phyloP scores from a whole-genome alignment of 2,888 invertebrate genomes.

The Chaetogeoica ovagalla region DNA sequence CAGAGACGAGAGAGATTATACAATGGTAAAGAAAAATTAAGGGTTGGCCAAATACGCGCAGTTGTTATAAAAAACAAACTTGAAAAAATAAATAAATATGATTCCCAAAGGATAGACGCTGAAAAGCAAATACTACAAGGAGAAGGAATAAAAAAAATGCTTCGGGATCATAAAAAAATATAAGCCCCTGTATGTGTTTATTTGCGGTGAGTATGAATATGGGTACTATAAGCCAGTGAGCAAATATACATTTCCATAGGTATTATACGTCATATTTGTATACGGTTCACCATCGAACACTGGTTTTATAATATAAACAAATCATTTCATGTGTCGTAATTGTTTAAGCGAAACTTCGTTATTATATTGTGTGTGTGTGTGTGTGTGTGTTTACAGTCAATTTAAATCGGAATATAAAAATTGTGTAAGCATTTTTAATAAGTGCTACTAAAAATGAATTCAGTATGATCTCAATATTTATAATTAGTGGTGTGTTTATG shows the following conservation, averaged over 20 bases:
- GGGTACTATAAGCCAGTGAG: conserved; percentile 20
- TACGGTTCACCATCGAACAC: conserved; percentile 5
- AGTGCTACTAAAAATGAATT: no score
- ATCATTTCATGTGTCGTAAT: background rate
- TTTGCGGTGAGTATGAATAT: conserved; percentile 34
- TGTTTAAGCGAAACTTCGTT: no score
- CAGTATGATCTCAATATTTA: no score
- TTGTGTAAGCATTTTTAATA: no score
- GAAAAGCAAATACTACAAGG: conserved; percentile 43
- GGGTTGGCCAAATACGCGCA: conserved; percentile 9
- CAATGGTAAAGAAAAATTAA: conserved; percentile 35
- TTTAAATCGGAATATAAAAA: no score
- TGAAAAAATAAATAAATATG: conserved; percentile 31
- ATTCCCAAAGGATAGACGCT: conserved; percentile 42
- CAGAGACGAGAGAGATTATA: background rate
- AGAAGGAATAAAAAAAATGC: conserved; percentile 20
- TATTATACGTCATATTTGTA: background rate
- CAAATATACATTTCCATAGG: conserved; percentile 19
- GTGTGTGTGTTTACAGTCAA: no score
- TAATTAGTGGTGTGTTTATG: no score
- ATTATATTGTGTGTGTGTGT: no score
- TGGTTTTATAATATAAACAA: conserved; percentile 30
- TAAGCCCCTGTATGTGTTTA: conserved; percentile 27
- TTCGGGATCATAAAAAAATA: conserved; percentile 31
- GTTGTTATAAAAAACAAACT: conserved; percentile 43